Base-by-base conservation (phyloP, 2,113 vertebrate species). In the Ceyx melanurus region DNA sequence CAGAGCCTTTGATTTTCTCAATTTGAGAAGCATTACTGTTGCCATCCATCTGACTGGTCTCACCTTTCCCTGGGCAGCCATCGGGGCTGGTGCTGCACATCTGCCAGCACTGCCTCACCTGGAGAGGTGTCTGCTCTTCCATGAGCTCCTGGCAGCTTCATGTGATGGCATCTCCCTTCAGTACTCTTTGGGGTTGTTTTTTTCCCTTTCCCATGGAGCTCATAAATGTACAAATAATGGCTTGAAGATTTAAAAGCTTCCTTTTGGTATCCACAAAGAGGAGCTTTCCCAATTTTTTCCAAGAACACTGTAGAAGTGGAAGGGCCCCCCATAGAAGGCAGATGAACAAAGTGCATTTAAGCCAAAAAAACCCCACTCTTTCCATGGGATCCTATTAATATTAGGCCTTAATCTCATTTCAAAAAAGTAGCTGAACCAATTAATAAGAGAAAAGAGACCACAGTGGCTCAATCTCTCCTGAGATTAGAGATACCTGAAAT, bases 1-100 rank as follows among this genome's bases (percentile, higher is more conserved):
- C 45, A 50, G 60, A 74, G 60, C 85, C 87, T 95, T 92, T 92
- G 90, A 74, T 88, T 94, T 65, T 19, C 78, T 82, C 58, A 33
- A 3, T 43, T 75, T 25, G 85, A 88, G 88, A 67, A 82, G 54
- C 23, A 82, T 17, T 72, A 25, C 42, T 60, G 21, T 51, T 92
- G 82, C 71, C 11, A 1, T 64, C 50, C 50, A 5, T 3, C 5
- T 1, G 0, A 50, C 35, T 61, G 23, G 45, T 62, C 87, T 86
- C 60, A 20, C 42, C 70, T 60, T 70, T 45, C 57, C 43, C 42
- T 35, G 15, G 10, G 16, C 42, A 54, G 51, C 28, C 2, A 0
- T 31, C 33, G 0, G 1, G 56, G n/a, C 54, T 70, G 65, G 58
- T 1, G 5, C 48, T 60, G 84, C 19, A 18, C 6, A 31, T 77